Percentiles rank a stretch among this genome's conserved stretches.
Conservation (phyloP, 2,113 vertebrate species). For the Thunnus thynnus region DNA sequence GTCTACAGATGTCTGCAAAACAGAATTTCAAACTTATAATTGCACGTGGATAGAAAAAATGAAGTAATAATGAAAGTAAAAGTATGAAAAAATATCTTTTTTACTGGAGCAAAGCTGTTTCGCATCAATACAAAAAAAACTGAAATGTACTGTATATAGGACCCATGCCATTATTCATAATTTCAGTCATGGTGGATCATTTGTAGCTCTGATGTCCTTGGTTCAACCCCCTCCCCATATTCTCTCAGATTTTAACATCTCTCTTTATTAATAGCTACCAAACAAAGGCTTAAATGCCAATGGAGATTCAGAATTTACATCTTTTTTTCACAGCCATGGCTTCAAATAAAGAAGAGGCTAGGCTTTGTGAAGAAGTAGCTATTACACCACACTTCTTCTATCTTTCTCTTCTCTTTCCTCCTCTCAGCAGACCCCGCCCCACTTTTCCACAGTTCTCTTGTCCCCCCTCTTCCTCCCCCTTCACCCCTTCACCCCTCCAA, state of each 20-base stretch:
- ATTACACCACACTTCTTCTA: background rate
- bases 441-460: conserved; percentile 27
- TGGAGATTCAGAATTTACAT: background rate
- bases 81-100: background rate
- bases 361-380: background rate
- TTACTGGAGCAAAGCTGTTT: background rate
- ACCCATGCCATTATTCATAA: background rate
- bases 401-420: conserved; percentile 20
- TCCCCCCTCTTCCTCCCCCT: conserved; percentile 7
- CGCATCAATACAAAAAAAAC: background rate
- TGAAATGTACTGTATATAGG: background rate
- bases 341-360: background rate
- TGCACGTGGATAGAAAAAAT: background rate
- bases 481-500: conserved; percentile 25
- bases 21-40: background rate
- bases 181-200: background rate
- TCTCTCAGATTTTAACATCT: background rate
- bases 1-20: background rate
- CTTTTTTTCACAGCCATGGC: background rate
- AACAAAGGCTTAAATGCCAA: background rate
- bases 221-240: background rate
- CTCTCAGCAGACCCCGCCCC: conserved; percentile 18
- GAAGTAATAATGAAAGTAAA: background rate
- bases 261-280: background rate
- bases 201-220: background rate